Percentiles rank a stretch among this genome's conserved stretches.
phyloP scores from a whole-genome alignment of 2,888 invertebrate genomes.

The Biston betularia region DNA sequence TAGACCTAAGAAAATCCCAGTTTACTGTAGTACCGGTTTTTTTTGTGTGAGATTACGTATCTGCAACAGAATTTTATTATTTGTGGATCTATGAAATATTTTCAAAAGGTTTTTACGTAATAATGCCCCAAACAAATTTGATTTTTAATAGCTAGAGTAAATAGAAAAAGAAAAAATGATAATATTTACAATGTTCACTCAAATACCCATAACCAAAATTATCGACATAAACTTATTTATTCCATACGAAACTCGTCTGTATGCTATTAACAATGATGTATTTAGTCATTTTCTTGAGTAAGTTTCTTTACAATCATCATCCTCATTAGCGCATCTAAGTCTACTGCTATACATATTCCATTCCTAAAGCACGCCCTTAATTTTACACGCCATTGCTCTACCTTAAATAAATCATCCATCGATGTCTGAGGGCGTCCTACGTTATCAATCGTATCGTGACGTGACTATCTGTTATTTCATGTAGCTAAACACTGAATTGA shows the following conservation, averaged over 20 bases:
- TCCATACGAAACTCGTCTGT: slow-evolving; percentile 36
- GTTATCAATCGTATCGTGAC: too few species aligned
- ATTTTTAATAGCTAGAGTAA: slow-evolving; percentile 30
- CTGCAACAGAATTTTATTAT: too few species aligned
- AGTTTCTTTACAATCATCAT: background rate
- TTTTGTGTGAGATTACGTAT: too few species aligned
- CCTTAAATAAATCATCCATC: too few species aligned
- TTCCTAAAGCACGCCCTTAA: too few species aligned
- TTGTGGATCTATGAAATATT: too few species aligned
- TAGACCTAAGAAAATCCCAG: too few species aligned
- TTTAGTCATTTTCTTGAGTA: background rate
- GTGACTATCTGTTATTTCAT: background rate
- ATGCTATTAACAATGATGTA: background rate
- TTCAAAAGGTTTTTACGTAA: slow-evolving; percentile 18
- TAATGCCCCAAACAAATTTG: slow-evolving; percentile 24
- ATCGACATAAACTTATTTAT: slow-evolving; percentile 24
- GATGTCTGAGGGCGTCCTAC: too few species aligned
- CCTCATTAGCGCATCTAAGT: too few species aligned
- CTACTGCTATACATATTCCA: too few species aligned
- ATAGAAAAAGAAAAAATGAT: slow-evolving; percentile 37
- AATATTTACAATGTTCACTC: slow-evolving; percentile 47
- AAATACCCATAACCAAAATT: slow-evolving; percentile 52
- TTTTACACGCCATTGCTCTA: too few species aligned
- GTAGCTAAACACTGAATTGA: background rate
- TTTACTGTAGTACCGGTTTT: too few species aligned